A percentile compares a stretch with the other conserved stretches of the same genome.
Evolutionary conservation across 2,797 vertebrate species (phyloP).

Genomic region (Microcaecilia unicolor): DNA sequence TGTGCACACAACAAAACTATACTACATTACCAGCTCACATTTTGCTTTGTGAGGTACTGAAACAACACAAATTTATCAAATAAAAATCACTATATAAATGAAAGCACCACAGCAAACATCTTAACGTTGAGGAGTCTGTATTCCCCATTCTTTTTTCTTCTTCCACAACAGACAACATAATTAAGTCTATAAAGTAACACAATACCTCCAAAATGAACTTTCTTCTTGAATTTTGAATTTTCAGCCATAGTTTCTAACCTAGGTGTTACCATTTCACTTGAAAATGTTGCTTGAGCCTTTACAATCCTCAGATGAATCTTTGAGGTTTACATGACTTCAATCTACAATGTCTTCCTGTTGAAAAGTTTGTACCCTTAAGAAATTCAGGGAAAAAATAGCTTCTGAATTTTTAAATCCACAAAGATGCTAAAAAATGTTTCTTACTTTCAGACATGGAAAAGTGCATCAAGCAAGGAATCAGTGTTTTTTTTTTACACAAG

Average conservation of each 20-base stretch:
- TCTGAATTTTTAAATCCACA: neutral
- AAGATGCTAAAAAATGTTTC: neutral
- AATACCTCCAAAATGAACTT: constrained; percentile 60
- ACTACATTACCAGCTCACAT: no score
- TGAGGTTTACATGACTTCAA: constrained; percentile 13
- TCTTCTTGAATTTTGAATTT: constrained; percentile 48
- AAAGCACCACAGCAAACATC: no score
- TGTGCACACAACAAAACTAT: no score
- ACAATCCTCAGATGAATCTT: constrained; percentile 11
- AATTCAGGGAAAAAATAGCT: neutral
- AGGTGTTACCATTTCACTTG: constrained; percentile 42
- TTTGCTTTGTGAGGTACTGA: no score
- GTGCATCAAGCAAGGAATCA: constrained; percentile 2
- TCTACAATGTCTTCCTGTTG: neutral
- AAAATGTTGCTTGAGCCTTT: neutral
- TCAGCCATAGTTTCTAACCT: constrained; percentile 41
- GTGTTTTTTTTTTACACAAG: constrained; percentile 37
- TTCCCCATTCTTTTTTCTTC: no score
- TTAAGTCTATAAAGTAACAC: constrained; percentile 5
- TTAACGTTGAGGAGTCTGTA: no score
- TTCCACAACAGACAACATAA: neutral
- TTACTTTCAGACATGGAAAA: neutral
- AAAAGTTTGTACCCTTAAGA: neutral
- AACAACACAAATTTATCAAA: no score
- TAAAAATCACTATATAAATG: no score